Base-by-base conservation (phyloP, 2,797 vertebrate genomes). In the Pangasius macronema region DNA sequence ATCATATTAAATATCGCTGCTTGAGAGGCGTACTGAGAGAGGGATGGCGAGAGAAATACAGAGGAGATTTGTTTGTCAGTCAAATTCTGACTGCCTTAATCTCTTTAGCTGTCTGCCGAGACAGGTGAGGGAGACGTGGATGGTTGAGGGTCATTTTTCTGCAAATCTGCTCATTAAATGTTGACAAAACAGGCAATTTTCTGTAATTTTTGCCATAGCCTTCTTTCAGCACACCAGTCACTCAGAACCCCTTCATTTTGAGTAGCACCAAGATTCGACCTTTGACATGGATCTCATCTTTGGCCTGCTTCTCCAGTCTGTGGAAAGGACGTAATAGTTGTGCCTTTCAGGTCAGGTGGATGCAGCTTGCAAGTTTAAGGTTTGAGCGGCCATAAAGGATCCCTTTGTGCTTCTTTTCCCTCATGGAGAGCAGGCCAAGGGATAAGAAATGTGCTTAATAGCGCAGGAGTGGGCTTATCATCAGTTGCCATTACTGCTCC, bases 141-240 rank as follows among this genome's bases (percentile, higher is more conserved):
- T 89, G 91, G 91, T 4, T 91, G 72, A 68, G 95, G 97, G 94
- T 95, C 94, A 91, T 92, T 94, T 97, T 97, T 95, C 91, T 91
- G 93, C 95, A 96, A 97, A 97, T 96, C 97, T 97, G 94, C 94
- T 92, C 95, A 97, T 97, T 97, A 98, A 97, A 98, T 97, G 97
- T 98, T 97, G 97, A 98, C 97, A 97, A 97, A 97, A 98, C 96
- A 97, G 95, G 92, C 96, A 96, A 98, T 98, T 98, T 98, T 98
- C 96, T 96, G 96, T 96, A 96, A 98, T 97, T 90, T 98, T 97
- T 92, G 92, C 93, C 86, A 91, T 91, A 55, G 95, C 92, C 93
- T 86, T 97, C 97, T 97, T 93, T 97, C 97, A 97, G 93, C 96
- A 90, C 90, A 65, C 93, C 95, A 94, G 94, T 96, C 95, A 96